phyloP scores from a whole-genome alignment of 2,888 invertebrate genomes.

The Germaria angustata region DNA sequence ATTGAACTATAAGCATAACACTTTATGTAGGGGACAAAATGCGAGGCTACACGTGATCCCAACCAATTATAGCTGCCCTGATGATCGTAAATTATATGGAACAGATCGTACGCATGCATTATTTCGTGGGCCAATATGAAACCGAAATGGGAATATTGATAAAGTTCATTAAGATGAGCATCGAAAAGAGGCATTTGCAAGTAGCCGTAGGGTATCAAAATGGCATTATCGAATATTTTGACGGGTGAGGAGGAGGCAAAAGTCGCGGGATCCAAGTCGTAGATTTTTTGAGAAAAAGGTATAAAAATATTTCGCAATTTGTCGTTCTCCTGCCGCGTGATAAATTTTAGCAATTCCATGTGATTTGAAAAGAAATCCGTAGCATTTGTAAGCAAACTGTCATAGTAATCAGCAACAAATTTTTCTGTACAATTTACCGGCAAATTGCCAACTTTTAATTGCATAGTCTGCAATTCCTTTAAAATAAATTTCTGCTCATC shows the following conservation, averaged over 20 bases:
- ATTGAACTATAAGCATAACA: constrained; percentile 67
- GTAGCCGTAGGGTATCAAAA: constrained; percentile 73
- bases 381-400: constrained; percentile 57
- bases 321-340: constrained; percentile 63
- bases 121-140: constrained; percentile 75
- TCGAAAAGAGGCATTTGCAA: constrained; percentile 72
- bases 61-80: constrained; percentile 70
- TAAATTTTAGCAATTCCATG: constrained; percentile 70
- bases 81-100: constrained; percentile 73
- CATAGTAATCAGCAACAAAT: constrained; percentile 68
- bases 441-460: constrained; percentile 73
- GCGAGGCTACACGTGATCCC: constrained; percentile 70
- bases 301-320: constrained; percentile 64
- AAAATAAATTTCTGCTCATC: constrained; percentile 69
- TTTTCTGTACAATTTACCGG: constrained; percentile 62
- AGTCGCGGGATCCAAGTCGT: constrained; percentile 69
- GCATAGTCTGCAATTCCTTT: constrained; percentile 70
- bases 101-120: constrained; percentile 74
- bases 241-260: constrained; percentile 73
- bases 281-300: constrained; percentile 64
- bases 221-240: constrained; percentile 74
- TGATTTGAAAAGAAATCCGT: constrained; percentile 72
- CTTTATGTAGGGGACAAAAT: constrained; percentile 70
- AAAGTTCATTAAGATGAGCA: constrained; percentile 63
- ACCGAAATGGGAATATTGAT: constrained; percentile 72